These are phyloP conservation scores for Hemiprocne comata DNA, from an alignment of 2,113 vertebrate species.

Conservation along the genomic window DNA sequence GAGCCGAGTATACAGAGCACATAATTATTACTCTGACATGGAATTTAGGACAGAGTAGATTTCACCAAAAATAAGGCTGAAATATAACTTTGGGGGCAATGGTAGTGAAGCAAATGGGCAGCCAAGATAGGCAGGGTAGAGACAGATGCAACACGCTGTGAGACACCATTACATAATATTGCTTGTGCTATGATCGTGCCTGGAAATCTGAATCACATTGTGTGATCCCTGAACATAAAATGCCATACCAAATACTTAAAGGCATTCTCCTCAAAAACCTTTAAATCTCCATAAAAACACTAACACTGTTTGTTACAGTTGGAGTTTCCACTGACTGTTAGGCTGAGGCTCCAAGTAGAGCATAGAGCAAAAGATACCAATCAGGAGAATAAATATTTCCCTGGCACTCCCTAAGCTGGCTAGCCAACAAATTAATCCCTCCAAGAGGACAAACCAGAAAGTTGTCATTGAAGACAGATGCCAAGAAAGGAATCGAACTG, in stretches of 20 bases:
- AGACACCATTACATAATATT: not conserved
- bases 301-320: not conserved
- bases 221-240: not conserved
- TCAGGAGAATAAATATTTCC: not conserved
- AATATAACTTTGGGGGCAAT: not conserved
- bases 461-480: not conserved
- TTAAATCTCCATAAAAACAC: not conserved
- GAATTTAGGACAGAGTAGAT: not conserved
- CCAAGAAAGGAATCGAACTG: not conserved
- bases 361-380: not conserved
- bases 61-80: not conserved
- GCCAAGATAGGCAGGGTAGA: not conserved
- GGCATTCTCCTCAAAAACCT: not conserved
- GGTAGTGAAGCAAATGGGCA: not conserved
- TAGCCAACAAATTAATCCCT: not conserved
- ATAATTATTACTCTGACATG: not conserved
- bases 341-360: not conserved
- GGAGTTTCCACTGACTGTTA: not conserved
- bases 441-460: not conserved
- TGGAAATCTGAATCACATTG: not conserved
- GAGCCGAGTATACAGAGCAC: not conserved
- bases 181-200: not conserved
- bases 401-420: not conserved
- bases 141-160: not conserved
- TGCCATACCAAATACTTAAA: not conserved